Evolutionary conservation across 2,888 invertebrate genomes (phyloP).

Genomic region (Gryllus longicercus): DNA sequence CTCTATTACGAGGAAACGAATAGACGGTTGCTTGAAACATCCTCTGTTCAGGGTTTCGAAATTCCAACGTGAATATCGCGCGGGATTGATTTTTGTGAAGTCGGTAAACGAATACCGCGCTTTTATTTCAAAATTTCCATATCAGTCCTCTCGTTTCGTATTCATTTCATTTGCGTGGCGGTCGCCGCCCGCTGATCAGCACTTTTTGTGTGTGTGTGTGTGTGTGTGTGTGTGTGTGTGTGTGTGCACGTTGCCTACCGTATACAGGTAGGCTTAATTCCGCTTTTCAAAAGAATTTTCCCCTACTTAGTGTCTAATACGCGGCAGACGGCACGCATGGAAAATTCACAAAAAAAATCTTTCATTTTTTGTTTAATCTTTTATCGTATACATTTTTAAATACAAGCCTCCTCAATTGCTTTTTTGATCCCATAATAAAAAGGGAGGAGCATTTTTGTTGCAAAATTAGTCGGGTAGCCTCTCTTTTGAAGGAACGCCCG

Average conservation of each 20-base stretch:
- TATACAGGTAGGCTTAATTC: not conserved
- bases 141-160: not conserved
- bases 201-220: not conserved
- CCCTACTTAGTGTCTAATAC: not conserved
- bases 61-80: too few species aligned
- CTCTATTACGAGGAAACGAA: too few species aligned
- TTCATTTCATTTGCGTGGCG: not conserved
- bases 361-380: conserved; percentile 17
- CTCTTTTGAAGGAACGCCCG: not conserved
- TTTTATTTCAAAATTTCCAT: conserved; percentile 1
- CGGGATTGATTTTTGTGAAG: not conserved
- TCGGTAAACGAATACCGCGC: not conserved
- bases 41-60: too few species aligned
- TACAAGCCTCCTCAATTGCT: conserved; percentile 17
- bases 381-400: conserved; percentile 17
- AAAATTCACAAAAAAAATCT: conserved; percentile 8
- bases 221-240: too few species aligned
- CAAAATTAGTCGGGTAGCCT: not conserved
- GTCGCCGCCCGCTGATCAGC: not conserved
- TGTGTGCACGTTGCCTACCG: not conserved
- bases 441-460: conserved; percentile 17
- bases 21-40: too few species aligned
- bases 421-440: conserved; percentile 17
- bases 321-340: not conserved
- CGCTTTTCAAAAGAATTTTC: conserved; percentile 10